Conservation (phyloP, 2,888 invertebrate species). For the Sussaba pulchella region DNA sequence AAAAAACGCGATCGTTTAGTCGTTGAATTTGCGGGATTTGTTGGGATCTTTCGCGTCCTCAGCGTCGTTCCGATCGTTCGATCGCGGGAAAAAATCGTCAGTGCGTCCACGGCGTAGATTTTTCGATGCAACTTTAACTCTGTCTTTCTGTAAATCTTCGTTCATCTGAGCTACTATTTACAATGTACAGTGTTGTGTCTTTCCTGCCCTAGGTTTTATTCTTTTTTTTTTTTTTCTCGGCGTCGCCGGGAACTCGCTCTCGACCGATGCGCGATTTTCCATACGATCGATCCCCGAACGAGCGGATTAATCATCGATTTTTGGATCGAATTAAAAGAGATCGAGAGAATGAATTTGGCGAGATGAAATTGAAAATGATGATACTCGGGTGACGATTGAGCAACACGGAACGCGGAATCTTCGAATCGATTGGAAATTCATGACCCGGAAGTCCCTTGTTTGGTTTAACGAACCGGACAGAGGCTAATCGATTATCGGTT, state of each 20-base stretch:
- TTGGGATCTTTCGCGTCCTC: slow-evolving; percentile 2
- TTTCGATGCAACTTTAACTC: slow-evolving; percentile 79
- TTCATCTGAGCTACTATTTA: slow-evolving; percentile 82
- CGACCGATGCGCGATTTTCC: slow-evolving; percentile 14
- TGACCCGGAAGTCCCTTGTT: slow-evolving; percentile 65
- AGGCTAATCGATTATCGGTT: slow-evolving; percentile 76
- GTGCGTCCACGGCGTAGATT: slow-evolving; percentile 64
- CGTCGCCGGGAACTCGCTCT: slow-evolving; percentile 73
- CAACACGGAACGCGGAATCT: too few species aligned
- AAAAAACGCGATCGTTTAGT: slow-evolving; percentile 14
- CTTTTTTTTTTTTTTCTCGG: slow-evolving; percentile 62
- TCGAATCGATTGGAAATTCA: slow-evolving; percentile 17
- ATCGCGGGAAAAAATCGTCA: too few species aligned
- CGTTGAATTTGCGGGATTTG: not conserved
- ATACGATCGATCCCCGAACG: too few species aligned
- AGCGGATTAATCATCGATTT: too few species aligned
- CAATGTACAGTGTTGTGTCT: slow-evolving; percentile 82
- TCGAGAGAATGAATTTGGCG: too few species aligned
- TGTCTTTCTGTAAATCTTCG: slow-evolving; percentile 78
- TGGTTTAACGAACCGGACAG: slow-evolving; percentile 72
- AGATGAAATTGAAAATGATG: too few species aligned
- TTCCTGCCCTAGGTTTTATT: slow-evolving; percentile 79
- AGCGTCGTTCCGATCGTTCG: slow-evolving; percentile 38
- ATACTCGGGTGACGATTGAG: not conserved
- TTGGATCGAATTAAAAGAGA: too few species aligned